These are phyloP conservation scores for Camptogramma bilineatum DNA, from an alignment of 2,888 invertebrate genomes.

Conservation along the genomic window DNA sequence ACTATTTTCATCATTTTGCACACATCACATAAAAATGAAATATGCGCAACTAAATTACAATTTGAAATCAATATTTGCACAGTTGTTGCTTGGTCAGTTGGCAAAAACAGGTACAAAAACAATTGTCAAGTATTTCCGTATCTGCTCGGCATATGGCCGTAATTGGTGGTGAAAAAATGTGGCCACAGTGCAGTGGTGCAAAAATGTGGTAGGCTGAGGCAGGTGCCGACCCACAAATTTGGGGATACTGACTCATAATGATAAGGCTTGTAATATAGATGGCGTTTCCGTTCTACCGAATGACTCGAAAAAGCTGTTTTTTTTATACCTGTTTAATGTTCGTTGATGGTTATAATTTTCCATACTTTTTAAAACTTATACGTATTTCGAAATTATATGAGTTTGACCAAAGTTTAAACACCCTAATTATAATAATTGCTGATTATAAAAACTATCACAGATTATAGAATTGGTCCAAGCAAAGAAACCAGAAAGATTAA, in stretches of 20 bases:
- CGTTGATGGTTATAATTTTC: neutral
- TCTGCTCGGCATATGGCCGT: slow-evolving; percentile 48
- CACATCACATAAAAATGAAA: slow-evolving; percentile 8
- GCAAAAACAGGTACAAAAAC: slow-evolving; percentile 25
- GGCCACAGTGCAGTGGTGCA: slow-evolving; percentile 38
- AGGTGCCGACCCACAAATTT: slow-evolving; percentile 53
- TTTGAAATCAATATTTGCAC: slow-evolving; percentile 23
- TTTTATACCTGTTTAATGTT: neutral
- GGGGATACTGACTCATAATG: slow-evolving; percentile 42
- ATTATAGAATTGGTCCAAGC: slow-evolving; percentile 36
- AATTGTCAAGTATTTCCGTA: slow-evolving; percentile 41
- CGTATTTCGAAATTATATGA: too few species aligned
- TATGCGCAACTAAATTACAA: slow-evolving; percentile 7
- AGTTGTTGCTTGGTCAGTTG: slow-evolving; percentile 39
- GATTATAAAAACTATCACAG: slow-evolving; percentile 13
- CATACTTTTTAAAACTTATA: too few species aligned
- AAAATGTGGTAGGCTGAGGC: slow-evolving; percentile 42
- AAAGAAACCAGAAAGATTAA: slow-evolving; percentile 40
- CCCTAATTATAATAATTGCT: neutral
- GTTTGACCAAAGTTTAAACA: too few species aligned
- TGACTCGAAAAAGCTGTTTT: neutral
- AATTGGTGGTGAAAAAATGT: slow-evolving; percentile 28
- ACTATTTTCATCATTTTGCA: neutral
- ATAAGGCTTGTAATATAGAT: neutral
- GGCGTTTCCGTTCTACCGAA: neutral